These are phyloP conservation scores for Premnoplex brunnescens DNA, from an alignment of 2,797 vertebrate genomes.

Conservation along the genomic window DNA sequence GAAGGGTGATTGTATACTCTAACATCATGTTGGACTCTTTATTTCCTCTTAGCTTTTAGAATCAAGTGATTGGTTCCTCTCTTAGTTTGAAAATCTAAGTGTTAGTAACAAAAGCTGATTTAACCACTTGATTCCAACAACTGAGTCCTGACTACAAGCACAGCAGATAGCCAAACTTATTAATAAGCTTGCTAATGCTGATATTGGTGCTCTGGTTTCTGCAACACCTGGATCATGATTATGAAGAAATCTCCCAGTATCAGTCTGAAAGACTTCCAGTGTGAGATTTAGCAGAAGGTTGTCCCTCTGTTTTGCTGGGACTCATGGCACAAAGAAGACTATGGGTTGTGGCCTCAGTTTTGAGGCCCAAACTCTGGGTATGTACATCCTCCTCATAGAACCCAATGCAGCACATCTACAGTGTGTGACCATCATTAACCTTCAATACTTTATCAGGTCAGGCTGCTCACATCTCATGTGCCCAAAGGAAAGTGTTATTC, in stretches of 20 bases:
- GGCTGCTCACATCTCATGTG: neutral
- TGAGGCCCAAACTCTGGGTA: neutral
- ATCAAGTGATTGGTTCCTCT: neutral
- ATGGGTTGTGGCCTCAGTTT: neutral
- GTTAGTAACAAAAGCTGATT: neutral
- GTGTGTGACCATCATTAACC: neutral
- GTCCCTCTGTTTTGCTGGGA: neutral
- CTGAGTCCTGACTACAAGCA: neutral
- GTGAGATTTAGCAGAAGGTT: neutral
- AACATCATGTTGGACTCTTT: neutral
- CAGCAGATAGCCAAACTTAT: neutral
- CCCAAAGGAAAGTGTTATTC: neutral
- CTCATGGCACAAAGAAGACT: neutral
- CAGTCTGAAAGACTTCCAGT: neutral
- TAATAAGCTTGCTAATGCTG: neutral
- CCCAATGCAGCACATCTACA: neutral
- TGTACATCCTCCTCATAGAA: fast-evolving
- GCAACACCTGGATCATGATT: fast-evolving
- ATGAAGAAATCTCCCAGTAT: neutral
- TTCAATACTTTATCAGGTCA: neutral
- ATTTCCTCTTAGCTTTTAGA: neutral
- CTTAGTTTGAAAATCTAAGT: neutral
- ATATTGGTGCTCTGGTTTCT: neutral
- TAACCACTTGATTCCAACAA: neutral
- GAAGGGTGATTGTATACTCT: neutral